Base-by-base conservation (phyloP, 2,113 vertebrate species). In the Ochotona curzoniae region DNA sequence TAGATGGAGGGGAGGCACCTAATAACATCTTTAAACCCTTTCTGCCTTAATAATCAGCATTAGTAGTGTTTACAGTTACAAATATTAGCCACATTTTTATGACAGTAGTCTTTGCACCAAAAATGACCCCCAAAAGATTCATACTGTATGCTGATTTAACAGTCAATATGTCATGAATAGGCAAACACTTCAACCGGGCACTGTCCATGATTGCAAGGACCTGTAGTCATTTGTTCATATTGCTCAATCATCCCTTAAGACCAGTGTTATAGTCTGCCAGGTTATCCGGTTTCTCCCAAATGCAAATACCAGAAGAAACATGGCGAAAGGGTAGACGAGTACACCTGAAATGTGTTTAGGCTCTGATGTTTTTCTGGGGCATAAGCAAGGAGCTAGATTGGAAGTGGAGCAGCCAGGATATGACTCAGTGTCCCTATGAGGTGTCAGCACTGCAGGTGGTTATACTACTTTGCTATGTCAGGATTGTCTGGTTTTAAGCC, bases 401-500 rank as follows among this genome's bases (percentile, higher is more conserved):
- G 38, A 44, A 44, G 38, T 44, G 38, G 38, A 4, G 38, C 38
- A 44, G 4, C 38, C 38, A 44, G 38, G 38, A 44, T 44, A 44
- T 44, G 38, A 44, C 38, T 44, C 38, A 44, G 6, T 44, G 38
- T 44, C 38, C 38, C 38, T 44, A 44, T 44, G 38, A 44, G 38
- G 6, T 44, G 38, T 44, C 38, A 44, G 38, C 38, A 44, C 38
- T 44, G 38, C 38, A 44, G 38, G 38, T 44, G 38, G 38, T 6
- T 44, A 6, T 83, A 44, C 18, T 8, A 28, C 38, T 84, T 87
- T 89, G 28, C 49, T 23, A 12, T 61, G 7, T 61, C 28, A 89
- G 23, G 92, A 93, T 75, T 92, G 57, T 61, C 30, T 93, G 57
- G 84, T 84, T 90, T 57, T 81, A 83, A 86, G 23, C 44, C 90